These are phyloP conservation scores for Dinomys branickii DNA, from an alignment of 2,113 vertebrate genomes.

Conservation along the genomic window DNA sequence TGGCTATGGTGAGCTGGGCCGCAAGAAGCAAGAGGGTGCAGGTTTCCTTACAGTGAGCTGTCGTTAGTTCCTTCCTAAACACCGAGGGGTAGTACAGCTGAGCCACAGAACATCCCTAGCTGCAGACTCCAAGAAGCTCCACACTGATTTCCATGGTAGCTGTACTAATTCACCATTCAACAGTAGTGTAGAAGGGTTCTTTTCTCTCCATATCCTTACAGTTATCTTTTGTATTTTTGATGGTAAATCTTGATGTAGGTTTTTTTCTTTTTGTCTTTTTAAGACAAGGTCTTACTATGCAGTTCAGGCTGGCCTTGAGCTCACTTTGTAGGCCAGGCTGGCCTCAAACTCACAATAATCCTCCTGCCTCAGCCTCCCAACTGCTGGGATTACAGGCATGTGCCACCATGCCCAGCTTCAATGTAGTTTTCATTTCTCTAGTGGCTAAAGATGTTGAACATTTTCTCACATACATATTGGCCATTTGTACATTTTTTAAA, in stretches of 20 bases:
- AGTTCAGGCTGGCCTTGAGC: too few species aligned
- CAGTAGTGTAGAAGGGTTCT: not conserved
- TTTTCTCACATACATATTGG: not conserved
- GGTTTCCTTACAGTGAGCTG: not conserved
- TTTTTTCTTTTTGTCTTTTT: too few species aligned
- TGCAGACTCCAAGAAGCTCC: not conserved
- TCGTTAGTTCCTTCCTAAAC: too few species aligned
- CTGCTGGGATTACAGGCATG: too few species aligned
- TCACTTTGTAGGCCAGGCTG: too few species aligned
- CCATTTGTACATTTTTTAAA: not conserved
- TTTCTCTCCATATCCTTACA: not conserved
- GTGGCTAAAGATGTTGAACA: not conserved
- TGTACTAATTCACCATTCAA: not conserved
- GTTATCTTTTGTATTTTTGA: not conserved
- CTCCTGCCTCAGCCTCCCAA: too few species aligned
- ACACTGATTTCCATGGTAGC: too few species aligned
- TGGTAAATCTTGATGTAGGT: not conserved
- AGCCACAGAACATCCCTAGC: not conserved
- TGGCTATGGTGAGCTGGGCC: too few species aligned
- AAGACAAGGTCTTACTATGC: too few species aligned
- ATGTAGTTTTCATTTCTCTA: not conserved
- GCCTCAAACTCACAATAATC: too few species aligned
- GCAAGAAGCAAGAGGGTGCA: not conserved
- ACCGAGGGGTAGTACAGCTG: too few species aligned
- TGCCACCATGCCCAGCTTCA: too few species aligned